phyloP scores from a whole-genome alignment of 2,797 vertebrate species.

The Poecile montanus region DNA sequence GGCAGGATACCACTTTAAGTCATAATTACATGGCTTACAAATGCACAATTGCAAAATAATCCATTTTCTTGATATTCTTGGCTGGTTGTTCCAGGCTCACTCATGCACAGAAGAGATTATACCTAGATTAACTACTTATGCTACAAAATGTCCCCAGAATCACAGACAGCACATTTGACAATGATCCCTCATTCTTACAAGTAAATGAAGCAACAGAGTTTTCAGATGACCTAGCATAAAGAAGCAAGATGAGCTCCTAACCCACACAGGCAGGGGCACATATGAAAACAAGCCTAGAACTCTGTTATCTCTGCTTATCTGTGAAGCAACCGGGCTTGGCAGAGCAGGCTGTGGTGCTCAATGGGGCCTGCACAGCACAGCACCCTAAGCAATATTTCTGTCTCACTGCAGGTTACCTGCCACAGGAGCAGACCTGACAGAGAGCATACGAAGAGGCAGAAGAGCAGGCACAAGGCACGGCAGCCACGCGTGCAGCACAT shows the following conservation, averaged over 20 bases:
- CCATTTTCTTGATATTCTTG: background rate
- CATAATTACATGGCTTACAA: background rate
- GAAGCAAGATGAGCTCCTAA: background rate
- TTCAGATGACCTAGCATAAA: background rate
- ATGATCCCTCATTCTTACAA: background rate
- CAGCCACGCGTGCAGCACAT: background rate
- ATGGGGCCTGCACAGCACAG: background rate
- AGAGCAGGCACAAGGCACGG: background rate
- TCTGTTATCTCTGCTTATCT: background rate
- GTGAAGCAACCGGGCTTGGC: background rate
- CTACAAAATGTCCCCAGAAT: background rate
- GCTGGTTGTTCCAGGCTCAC: background rate
- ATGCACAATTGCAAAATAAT: background rate
- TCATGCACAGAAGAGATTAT: background rate
- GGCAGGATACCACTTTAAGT: background rate
- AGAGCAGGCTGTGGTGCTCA: background rate
- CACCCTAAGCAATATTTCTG: background rate
- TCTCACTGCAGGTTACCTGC: background rate
- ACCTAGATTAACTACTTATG: background rate
- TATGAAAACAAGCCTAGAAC: background rate
- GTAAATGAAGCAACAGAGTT: background rate
- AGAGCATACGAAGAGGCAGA: background rate
- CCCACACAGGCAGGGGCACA: background rate
- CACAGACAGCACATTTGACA: background rate
- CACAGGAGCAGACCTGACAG: background rate